phyloP scores from a whole-genome alignment of 2,797 vertebrate genomes.

The Strix occidentalis region DNA sequence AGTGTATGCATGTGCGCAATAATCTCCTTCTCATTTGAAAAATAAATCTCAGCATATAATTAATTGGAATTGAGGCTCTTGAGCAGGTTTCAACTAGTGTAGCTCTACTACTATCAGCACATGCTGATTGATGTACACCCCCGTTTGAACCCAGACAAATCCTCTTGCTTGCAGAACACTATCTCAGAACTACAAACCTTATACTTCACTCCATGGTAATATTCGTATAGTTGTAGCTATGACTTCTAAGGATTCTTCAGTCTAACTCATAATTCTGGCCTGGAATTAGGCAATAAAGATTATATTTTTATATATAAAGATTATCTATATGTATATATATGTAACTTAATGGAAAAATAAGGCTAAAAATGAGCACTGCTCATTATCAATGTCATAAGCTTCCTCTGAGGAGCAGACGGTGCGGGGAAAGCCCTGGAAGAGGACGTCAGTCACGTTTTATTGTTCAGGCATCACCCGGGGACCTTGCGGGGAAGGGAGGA shows the following conservation, averaged over 20 bases:
- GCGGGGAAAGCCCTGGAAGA: background rate
- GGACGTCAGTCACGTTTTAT: background rate
- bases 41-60: background rate
- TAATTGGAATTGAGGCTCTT: background rate
- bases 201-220: background rate
- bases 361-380: background rate
- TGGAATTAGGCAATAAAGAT: background rate
- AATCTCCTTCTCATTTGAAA: background rate
- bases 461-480: background rate
- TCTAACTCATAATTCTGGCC: background rate
- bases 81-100: background rate
- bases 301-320: background rate
- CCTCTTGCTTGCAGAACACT: background rate
- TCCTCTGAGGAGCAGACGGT: background rate
- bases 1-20: rapidly evolving
- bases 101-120: background rate
- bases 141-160: background rate
- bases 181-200: background rate
- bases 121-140: background rate
- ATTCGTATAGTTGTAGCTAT: background rate
- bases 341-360: background rate
- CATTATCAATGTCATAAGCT: background rate
- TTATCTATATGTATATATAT: background rate
- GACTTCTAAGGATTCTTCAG: background rate
- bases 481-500: background rate